Evolutionary conservation across 2,797 vertebrate genomes (phyloP).

Genomic region (Chelmon rostratus): DNA sequence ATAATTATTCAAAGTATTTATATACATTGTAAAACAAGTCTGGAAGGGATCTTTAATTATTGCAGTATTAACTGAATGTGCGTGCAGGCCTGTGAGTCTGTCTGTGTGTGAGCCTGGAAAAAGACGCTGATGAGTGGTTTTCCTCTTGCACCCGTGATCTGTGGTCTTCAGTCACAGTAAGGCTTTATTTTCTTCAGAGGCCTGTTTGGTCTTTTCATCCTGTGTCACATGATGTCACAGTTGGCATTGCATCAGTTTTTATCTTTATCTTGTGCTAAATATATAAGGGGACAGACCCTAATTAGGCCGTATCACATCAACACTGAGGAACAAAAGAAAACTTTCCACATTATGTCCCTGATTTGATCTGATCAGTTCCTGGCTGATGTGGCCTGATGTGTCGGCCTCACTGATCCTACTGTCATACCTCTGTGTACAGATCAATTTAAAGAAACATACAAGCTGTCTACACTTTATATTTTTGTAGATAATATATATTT

Average conservation of each 20-base stretch:
- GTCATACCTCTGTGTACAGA: constrained; percentile 61
- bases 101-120: background rate
- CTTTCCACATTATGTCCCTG: constrained; percentile 39
- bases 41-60: background rate
- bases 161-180: constrained; percentile 22
- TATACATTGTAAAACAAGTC: too few species aligned
- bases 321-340: constrained; percentile 26
- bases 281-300: constrained; percentile 8
- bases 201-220: constrained; percentile 18
- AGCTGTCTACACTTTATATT: constrained; percentile 85
- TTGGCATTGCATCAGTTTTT: constrained; percentile 57
- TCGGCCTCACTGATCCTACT: too few species aligned
- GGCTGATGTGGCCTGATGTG: constrained; percentile 43
- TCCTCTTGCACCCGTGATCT: constrained; percentile 16
- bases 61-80: constrained; percentile 10
- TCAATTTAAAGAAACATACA: constrained; percentile 70
- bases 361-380: constrained; percentile 41
- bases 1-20: too few species aligned
- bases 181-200: too few species aligned
- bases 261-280: constrained; percentile 34
- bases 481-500: constrained; percentile 88
- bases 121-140: constrained; percentile 8
- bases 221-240: constrained; percentile 37
- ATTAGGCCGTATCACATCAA: constrained; percentile 44
- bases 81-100: constrained; percentile 14